phyloP scores from a whole-genome alignment of 2,888 invertebrate species.

The Galeruca laticollis region DNA sequence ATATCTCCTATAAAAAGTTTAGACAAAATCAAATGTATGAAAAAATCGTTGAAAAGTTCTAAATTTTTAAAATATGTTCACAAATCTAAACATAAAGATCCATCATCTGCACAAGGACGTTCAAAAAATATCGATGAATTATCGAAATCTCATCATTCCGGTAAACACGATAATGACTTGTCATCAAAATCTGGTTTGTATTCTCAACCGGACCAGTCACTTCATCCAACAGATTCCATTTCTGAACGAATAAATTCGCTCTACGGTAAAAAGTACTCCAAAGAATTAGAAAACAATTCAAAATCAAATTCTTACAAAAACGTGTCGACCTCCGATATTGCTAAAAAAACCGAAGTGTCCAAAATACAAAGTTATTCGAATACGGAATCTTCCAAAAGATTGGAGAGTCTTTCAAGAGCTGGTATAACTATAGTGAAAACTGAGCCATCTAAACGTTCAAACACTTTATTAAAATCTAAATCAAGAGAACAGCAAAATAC shows the following conservation, averaged over 20 bases:
- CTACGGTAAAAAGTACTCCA: background rate
- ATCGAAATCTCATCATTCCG: background rate
- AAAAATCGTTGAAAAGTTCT: background rate
- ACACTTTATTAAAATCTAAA: background rate
- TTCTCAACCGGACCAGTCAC: background rate
- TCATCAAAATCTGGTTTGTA: background rate
- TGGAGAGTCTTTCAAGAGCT: slow-evolving; percentile 16
- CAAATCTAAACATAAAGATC: background rate
- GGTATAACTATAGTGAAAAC: slow-evolving; percentile 18
- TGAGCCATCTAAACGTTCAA: background rate
- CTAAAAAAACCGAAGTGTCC: background rate
- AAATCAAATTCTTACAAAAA: slow-evolving; percentile 11
- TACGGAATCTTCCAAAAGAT: slow-evolving; percentile 13
- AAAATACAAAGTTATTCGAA: background rate
- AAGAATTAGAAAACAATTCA: background rate
- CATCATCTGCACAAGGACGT: background rate
- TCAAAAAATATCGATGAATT: background rate
- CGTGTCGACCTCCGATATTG: background rate
- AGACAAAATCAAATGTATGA: background rate
- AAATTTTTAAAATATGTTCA: background rate
- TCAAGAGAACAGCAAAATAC: background rate
- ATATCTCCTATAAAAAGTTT: background rate
- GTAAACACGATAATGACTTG: background rate
- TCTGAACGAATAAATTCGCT: background rate
- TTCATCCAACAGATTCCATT: background rate